These are phyloP conservation scores for Euwallacea fornicatus DNA, from an alignment of 1,140 invertebrate species.

Conservation along the genomic window DNA sequence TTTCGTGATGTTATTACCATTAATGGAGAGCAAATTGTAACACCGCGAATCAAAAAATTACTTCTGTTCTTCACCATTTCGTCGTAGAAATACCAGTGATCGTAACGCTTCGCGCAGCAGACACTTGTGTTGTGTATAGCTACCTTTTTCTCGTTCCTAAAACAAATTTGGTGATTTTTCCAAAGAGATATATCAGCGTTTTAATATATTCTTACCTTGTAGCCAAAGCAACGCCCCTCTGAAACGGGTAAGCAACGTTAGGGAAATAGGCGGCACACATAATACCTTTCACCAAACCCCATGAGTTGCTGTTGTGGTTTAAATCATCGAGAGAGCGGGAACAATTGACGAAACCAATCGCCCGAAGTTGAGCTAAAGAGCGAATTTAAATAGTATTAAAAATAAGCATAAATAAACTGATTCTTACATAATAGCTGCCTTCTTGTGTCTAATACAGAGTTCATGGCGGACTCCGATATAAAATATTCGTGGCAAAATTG, in stretches of 20 bases:
- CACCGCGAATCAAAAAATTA: constrained; percentile 47
- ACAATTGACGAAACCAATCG: constrained; percentile 84
- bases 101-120: constrained; percentile 29
- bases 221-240: constrained; percentile 19
- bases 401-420: not conserved
- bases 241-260: constrained; percentile 68
- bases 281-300: constrained; percentile 90
- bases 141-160: constrained; percentile 42
- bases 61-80: constrained; percentile 42
- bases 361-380: constrained; percentile 71
- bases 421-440: constrained; percentile 66
- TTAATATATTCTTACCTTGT: constrained; percentile 43
- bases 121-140: constrained; percentile 39
- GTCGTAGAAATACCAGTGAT: constrained; percentile 42
- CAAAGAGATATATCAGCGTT: not conserved
- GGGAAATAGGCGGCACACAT: constrained; percentile 86
- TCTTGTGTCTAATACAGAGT: constrained; percentile 78
- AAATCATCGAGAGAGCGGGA: constrained; percentile 68
- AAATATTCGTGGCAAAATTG: constrained; percentile 80
- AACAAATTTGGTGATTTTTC: not conserved
- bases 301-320: constrained; percentile 86
- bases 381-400: constrained; percentile 18
- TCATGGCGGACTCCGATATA: constrained; percentile 81
- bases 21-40: constrained; percentile 77
- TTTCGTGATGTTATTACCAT: constrained; percentile 65